A percentile compares a stretch with the other conserved stretches of the same genome.
Evolutionary conservation across 2,113 vertebrate genomes (phyloP).

Genomic region (Paralichthys olivaceus): DNA sequence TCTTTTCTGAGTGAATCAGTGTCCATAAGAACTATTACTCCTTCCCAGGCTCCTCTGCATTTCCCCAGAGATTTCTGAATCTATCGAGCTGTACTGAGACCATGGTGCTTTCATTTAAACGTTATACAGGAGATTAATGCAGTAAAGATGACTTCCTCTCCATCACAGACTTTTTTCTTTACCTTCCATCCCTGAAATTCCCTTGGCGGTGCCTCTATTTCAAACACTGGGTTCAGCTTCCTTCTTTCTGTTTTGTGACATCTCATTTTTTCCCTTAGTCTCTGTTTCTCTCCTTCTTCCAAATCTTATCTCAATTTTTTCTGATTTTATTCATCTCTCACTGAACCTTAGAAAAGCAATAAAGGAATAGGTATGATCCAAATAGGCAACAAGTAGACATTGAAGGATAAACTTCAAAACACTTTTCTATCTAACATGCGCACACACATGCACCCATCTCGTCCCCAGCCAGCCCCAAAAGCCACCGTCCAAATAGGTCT

Average conservation of each 20-base stretch:
- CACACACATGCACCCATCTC: not conserved
- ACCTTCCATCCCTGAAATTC: conserved; percentile 27
- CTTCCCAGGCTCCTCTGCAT: not conserved
- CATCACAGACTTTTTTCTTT: conserved; percentile 22
- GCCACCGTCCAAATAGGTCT: not conserved
- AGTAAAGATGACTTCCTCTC: conserved; percentile 26
- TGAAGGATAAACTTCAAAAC: conserved; percentile 27
- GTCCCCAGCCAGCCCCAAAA: not conserved
- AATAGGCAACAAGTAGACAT: conserved; percentile 12
- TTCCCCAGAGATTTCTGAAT: conserved; percentile 25
- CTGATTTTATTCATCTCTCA: not conserved
- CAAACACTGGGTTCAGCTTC: conserved; percentile 10
- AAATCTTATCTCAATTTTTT: conserved; percentile 6
- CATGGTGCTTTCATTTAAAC: conserved; percentile 35
- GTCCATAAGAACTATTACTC: conserved; percentile 26
- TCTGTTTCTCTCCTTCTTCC: conserved; percentile 4
- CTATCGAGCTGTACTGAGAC: conserved; percentile 19
- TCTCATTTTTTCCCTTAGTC: conserved; percentile 13
- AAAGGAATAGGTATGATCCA: conserved; percentile 27
- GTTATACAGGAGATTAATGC: conserved; percentile 25
- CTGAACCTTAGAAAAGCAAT: conserved; percentile 19
- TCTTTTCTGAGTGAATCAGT: conserved; percentile 14
- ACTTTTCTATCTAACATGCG: conserved; percentile 16
- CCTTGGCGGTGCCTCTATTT: conserved; percentile 14
- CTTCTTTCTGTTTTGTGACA: conserved; percentile 19